Evolutionary conservation across 2,888 invertebrate genomes (phyloP), one percentile per base, ranked within the genome.

Genomic region (Torymus aiolomorphi): DNA sequence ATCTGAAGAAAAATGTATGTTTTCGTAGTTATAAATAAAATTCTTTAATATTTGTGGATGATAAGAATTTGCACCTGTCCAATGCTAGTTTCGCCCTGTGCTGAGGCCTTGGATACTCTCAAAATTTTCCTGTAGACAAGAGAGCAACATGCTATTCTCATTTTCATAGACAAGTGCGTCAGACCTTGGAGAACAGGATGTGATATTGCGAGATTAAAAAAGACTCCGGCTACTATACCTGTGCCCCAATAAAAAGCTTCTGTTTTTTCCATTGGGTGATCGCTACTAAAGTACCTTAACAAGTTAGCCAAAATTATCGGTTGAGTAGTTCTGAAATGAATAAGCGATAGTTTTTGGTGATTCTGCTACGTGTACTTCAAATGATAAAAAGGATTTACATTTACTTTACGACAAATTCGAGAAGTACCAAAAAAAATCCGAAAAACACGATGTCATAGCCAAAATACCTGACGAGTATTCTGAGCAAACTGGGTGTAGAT

Each of bases 121-220:
- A 97, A 90, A 11, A 95, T 92, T 93, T 96, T 96, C 88, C 95
- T 92, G 86, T 95, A 96, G 76, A 96, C 92, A 0, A 96, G 91
- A 0, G 95, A 94, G 78, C 94, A 94, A 79, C 94, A 93, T 0
- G 94, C 94, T 0, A 95, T 92, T 18, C 95, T 90, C 42, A 95
- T 91, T 87, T 94, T 93, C 94, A 95, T 93, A 63, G 95, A 95
- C 84, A 94, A 91, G 75, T 94, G 92, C 54, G 94, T 91, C 0
- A 94, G 90, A 83, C 92, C 93, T 77, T 95, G 92, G 85, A 95
- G 91, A 88, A 93, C 93, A 0, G 94, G 94, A 87, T 96, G 93
- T 81, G 92, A 91, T 11, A 92, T 85, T 8, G 93, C 76, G 49
- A 76, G 54, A 31, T 86, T 85, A 14, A 86, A 0, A n/a, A 86